Evolutionary conservation across 2,113 vertebrate genomes (phyloP).

Genomic region (Dipodomys ordii): DNA sequence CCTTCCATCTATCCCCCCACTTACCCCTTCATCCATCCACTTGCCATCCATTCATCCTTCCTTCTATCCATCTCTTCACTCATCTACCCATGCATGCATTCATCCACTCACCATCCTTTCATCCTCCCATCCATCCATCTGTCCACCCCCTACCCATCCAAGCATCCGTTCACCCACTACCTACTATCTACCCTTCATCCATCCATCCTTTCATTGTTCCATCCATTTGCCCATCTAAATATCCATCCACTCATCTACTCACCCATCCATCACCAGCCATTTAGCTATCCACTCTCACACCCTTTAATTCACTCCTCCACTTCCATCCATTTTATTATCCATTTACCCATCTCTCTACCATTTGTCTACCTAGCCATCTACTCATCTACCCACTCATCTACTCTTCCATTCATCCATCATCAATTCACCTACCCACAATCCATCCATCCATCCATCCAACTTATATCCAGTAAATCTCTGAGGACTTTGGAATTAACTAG

Average conservation of each 20-base stretch:
- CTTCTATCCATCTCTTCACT: too few relatives aligned
- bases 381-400: neutral
- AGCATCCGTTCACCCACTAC: neutral
- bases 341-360: accelerated
- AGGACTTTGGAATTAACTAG: neutral
- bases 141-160: neutral
- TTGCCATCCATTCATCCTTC: too few relatives aligned
- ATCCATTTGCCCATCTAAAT: too few relatives aligned
- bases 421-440: too few relatives aligned
- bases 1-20: too few relatives aligned
- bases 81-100: too few relatives aligned
- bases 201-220: too few relatives aligned
- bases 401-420: too few relatives aligned
- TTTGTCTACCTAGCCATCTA: neutral
- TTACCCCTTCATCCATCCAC: neutral
- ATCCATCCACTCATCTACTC: neutral
- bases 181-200: neutral
- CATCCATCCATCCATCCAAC: too few relatives aligned
- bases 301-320: neutral
- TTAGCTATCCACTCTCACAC: neutral
- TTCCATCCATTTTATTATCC: neutral
- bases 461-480: neutral
- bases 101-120: neutral
- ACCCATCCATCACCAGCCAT: neutral
- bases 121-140: neutral